A percentile compares a stretch with the other conserved stretches of the same genome.
Evolutionary conservation across 1,140 invertebrate genomes (phyloP).

Genomic region (Drosophila littoralis): DNA sequence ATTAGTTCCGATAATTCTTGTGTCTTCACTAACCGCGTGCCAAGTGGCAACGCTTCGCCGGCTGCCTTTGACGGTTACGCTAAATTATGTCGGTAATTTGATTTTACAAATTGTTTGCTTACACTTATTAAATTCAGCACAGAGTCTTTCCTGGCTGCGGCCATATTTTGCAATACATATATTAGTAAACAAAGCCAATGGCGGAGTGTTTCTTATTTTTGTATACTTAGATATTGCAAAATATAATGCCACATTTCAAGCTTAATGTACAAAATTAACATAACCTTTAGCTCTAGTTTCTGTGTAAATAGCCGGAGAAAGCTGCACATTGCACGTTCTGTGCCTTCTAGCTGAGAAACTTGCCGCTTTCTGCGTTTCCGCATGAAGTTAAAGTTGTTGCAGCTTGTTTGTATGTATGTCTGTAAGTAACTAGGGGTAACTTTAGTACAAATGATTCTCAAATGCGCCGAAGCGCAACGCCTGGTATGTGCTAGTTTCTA

Average conservation of each 20-base stretch:
- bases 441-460: conserved; percentile 64
- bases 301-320: conserved; percentile 53
- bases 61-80: conserved; percentile 54
- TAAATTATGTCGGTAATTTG: conserved; percentile 73
- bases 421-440: conserved; percentile 58
- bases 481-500: conserved; percentile 56
- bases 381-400: conserved; percentile 19
- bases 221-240: conserved; percentile 46
- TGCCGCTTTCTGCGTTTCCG: conserved; percentile 75
- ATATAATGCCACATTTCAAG: conserved; percentile 44
- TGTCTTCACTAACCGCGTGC: conserved; percentile 43
- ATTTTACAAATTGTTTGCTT: conserved; percentile 78
- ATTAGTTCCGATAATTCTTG: conserved; percentile 23
- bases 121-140: conserved; percentile 60
- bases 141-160: conserved; percentile 12
- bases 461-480: conserved; percentile 60
- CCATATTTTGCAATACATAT: conserved; percentile 65
- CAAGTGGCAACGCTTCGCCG: conserved; percentile 66
- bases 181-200: conserved; percentile 28
- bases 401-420: not conserved
- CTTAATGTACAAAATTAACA: conserved; percentile 63
- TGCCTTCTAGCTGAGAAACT: conserved; percentile 52
- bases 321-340: conserved; percentile 54
- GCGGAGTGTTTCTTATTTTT: conserved; percentile 41
- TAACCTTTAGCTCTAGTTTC: conserved; percentile 43